Conservation (phyloP, 2,888 invertebrate genomes). For the Melipona bicolor region DNA sequence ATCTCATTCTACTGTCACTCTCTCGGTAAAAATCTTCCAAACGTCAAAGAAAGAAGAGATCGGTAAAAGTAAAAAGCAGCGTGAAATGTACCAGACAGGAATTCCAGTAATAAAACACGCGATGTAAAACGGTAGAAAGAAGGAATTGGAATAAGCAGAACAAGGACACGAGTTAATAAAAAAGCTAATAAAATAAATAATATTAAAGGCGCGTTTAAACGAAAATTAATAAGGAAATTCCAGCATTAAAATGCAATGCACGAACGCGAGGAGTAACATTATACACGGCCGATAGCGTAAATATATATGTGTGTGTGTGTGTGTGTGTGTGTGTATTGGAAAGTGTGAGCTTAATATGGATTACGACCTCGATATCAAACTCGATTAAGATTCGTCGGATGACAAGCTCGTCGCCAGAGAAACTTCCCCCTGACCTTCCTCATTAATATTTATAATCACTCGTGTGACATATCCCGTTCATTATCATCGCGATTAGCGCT, state of each 20-base stretch:
- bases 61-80: too few species aligned
- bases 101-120: background rate
- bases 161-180: background rate
- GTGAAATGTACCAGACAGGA: background rate
- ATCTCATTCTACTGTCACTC: too few species aligned
- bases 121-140: too few species aligned
- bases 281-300: background rate
- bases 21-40: too few species aligned
- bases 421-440: constrained; percentile 64
- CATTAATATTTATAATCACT: constrained; percentile 68
- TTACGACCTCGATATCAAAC: constrained; percentile 54
- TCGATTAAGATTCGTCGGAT: constrained; percentile 52
- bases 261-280: background rate
- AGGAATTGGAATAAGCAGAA: background rate
- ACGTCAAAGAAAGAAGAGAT: too few species aligned
- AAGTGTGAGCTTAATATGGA: constrained; percentile 64
- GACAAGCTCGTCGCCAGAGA: constrained; percentile 36
- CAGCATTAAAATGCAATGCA: background rate
- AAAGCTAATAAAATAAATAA: background rate
- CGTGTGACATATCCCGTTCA: constrained; percentile 57
- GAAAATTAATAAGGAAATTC: background rate
- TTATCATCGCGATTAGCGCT: constrained; percentile 18
- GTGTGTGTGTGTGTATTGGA: constrained; percentile 48
- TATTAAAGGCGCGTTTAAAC: background rate
- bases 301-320: background rate